Percentiles rank a stretch among this genome's conserved stretches.
Conservation (phyloP, 2,113 vertebrate species). For the Sakesphorus luctuosus region DNA sequence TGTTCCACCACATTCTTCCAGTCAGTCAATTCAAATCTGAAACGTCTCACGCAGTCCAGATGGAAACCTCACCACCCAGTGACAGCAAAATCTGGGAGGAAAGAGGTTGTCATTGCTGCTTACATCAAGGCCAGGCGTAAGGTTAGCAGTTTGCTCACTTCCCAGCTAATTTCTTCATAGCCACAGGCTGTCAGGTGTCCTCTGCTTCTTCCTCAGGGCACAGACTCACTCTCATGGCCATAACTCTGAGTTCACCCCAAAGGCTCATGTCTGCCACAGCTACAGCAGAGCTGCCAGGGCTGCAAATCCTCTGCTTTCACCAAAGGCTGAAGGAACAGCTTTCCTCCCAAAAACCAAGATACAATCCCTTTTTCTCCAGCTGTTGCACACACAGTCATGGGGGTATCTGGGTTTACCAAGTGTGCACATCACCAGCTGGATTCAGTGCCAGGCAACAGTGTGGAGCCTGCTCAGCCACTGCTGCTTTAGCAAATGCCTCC, state of each 20-base stretch:
- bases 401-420: not conserved
- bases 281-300: not conserved
- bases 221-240: rapidly evolving
- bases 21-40: not conserved
- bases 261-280: not conserved
- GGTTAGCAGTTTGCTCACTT: not conserved
- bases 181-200: not conserved
- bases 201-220: not conserved
- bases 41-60: not conserved
- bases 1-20: not conserved
- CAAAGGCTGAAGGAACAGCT: not conserved
- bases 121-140: not conserved
- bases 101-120: conserved; percentile 32
- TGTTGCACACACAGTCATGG: not conserved
- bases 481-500: not conserved
- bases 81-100: conserved; percentile 22
- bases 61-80: not conserved
- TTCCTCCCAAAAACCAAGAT: not conserved
- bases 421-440: rapidly evolving
- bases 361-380: not conserved
- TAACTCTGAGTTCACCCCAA: not conserved
- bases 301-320: not conserved
- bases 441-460: not conserved
- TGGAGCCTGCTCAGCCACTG: not conserved
- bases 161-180: not conserved